Evolutionary conservation across 2,888 invertebrate species (phyloP).

Genomic region (Morpho achilles): DNA sequence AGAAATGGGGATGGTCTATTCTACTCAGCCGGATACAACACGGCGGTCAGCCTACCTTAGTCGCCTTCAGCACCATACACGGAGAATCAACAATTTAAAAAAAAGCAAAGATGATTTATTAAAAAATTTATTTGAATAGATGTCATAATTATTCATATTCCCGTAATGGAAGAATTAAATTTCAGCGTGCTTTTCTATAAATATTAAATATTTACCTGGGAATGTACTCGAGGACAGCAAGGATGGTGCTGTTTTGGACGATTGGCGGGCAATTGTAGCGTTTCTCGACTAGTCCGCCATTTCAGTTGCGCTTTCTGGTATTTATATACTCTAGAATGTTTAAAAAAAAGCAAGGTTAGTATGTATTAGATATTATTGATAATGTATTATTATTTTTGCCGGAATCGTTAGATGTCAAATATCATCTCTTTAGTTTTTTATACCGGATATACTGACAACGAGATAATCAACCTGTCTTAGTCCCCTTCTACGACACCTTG

Average conservation of each 20-base stretch:
- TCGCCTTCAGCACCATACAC: no score
- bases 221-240: conserved; percentile 66
- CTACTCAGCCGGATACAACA: no score
- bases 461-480: no score
- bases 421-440: no score
- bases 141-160: background rate
- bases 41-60: no score
- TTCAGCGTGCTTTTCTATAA: background rate
- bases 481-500: background rate
- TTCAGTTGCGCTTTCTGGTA: conserved; percentile 83
- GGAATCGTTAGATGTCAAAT: background rate
- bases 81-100: no score
- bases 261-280: conserved; percentile 71
- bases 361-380: no score
- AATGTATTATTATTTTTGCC: no score
- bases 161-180: no score
- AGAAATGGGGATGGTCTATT: no score
- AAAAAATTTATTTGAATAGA: background rate
- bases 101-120: background rate
- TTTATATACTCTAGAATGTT: conserved; percentile 76
- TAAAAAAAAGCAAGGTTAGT: background rate
- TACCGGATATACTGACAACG: no score
- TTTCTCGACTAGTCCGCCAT: conserved; percentile 82
- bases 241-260: conserved; percentile 76
- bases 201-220: conserved; percentile 45